Base-by-base conservation (phyloP, 2,888 invertebrate species). In the Suillia variegata region DNA sequence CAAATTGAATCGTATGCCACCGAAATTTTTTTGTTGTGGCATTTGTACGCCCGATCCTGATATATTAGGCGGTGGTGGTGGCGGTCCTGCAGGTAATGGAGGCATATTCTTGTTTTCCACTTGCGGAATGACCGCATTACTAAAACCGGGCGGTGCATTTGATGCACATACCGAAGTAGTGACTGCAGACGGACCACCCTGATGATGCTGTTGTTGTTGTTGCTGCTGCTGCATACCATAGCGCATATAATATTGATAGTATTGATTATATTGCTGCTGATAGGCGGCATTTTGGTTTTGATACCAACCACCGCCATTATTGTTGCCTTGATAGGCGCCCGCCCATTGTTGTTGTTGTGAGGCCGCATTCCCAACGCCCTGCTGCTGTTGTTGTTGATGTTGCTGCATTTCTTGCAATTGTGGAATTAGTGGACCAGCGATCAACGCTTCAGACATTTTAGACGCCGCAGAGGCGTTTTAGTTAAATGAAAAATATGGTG, bases 71-170 rank as follows among this genome's bases (percentile, higher is more conserved):
- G 83, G 82, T 31, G 83, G 80, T 53, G 81, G 81, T 48, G 75
- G 75, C 52, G 87, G 86, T 54, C 85, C 85, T 33, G 86, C 84
- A 15, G 88, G 87, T 62, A 87, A 78, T 59, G 87, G 87, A n/a
- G 87, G 85, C 62, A 84, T 78, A 34, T 67, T 67, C 50, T 69
- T 73, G n/a, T n/a, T n/a, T 56, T 59, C 72, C 51, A 21, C 56
- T 58, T 56, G 61, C 2, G 64, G 47, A 51, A 71, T 72, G 21
- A 78, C 64, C 0, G 80, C 83, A 67, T 82, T 85, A 58, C 83
- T 80, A 65, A 84, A 83, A 66, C 85, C 84, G 1, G 85, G 83
- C 15, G 83, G 83, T 15, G 82, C 83, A 73, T 85, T 84, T 38
- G 78, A 69, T 53, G 73, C 64, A 24, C 74, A 71, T 18, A 76